Percentiles rank a stretch among this genome's conserved stretches.
phyloP scores from a whole-genome alignment of 2,888 invertebrate species.

The Sialis lutaria region DNA sequence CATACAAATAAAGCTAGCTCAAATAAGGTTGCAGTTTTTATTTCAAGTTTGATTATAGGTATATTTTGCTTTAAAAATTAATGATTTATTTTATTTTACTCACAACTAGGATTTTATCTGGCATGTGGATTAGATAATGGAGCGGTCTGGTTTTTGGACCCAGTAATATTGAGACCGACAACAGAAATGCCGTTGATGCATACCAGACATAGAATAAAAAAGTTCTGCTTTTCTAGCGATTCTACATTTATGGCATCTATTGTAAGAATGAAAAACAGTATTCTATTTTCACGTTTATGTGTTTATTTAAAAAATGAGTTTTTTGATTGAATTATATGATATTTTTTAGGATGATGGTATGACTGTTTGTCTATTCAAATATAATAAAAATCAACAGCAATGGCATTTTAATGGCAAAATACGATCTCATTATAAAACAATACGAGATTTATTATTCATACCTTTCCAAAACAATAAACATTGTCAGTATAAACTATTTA shows the following conservation, averaged over 20 bases:
- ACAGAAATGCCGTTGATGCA: constrained; percentile 28
- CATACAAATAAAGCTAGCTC: no score
- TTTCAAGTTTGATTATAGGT: no score
- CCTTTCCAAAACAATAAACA: constrained; percentile 19
- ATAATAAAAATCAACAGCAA: constrained; percentile 18
- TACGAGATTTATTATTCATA: constrained; percentile 37
- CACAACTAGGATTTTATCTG: constrained; percentile 30
- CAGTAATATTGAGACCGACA: constrained; percentile 31
- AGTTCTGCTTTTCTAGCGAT: constrained; percentile 33
- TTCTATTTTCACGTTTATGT: constrained; percentile 1
- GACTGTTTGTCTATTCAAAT: constrained; percentile 33
- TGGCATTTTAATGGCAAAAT: constrained; percentile 43
- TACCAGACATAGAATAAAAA: constrained; percentile 26
- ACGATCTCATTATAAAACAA: constrained; percentile 37
- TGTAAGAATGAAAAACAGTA: constrained; percentile 23
- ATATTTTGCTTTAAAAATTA: no score
- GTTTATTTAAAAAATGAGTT: constrained; percentile 3
- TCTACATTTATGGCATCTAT: constrained; percentile 35
- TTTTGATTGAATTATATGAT: background rate
- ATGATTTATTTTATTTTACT: background rate
- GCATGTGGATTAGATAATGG: constrained; percentile 41
- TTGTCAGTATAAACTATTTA: constrained; percentile 30
- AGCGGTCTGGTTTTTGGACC: constrained; percentile 37
- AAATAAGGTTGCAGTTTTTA: no score
- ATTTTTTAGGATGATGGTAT: constrained; percentile 30